Evolutionary conservation across 2,797 vertebrate species (phyloP).

Genomic region (Paramormyrops hopkinsi): DNA sequence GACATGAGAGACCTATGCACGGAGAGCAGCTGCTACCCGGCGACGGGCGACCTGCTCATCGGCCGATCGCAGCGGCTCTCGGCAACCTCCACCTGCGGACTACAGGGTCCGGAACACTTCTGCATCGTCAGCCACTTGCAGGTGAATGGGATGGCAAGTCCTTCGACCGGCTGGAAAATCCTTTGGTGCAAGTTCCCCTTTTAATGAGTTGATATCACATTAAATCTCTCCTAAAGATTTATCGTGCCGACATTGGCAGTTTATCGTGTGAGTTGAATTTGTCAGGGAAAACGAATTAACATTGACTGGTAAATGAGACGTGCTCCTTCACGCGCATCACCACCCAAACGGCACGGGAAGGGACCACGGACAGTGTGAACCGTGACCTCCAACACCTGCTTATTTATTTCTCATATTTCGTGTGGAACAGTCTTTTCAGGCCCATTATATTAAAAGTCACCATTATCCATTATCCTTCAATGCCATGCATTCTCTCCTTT

Average conservation of each 20-base stretch:
- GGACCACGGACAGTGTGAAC: neutral
- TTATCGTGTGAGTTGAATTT: neutral
- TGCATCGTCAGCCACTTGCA: constrained; percentile 97
- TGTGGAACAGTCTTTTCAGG: neutral
- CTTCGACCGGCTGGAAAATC: neutral
- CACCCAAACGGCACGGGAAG: neutral
- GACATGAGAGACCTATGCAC: constrained; percentile 83
- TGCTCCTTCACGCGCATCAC: neutral
- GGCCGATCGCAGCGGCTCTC: constrained; percentile 76
- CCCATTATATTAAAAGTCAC: neutral
- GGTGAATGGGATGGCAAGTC: constrained; percentile 57
- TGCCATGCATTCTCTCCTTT: neutral
- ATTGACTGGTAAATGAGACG: neutral
- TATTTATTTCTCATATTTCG: neutral
- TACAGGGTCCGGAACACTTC: constrained; percentile 72
- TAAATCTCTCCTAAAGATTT: neutral
- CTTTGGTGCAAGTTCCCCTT: neutral
- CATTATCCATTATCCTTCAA: neutral
- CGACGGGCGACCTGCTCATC: constrained; percentile 90
- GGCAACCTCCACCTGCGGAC: constrained; percentile 83
- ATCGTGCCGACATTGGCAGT: neutral
- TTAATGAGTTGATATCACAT: neutral
- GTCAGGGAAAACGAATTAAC: neutral
- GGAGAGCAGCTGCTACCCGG: constrained; percentile 93
- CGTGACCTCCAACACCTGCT: neutral